Base-by-base conservation (phyloP, 2,888 invertebrate genomes). In the Leistus spinibarbis region DNA sequence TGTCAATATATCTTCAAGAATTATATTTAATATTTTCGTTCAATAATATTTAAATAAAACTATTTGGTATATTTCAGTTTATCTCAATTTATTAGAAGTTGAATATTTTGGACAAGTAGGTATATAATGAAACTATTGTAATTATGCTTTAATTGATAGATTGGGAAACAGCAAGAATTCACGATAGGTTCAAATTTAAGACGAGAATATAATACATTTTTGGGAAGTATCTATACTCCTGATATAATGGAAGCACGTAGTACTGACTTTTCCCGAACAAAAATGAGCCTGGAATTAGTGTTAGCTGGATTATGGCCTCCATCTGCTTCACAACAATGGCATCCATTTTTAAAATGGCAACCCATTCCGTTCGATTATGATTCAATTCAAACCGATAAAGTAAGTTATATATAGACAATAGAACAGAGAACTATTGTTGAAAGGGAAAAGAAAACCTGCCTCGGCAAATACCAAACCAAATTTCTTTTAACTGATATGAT, bases 251-350 rank as follows among this genome's bases (percentile, higher is more conserved):
- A 82, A 9, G 84, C 88, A 63, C 85, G 89, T 54, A 91, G 91
- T 54, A 91, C 93, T 0, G 89, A 91, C 81, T 90, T 88, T 80
- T 90, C 91, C 70, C 87, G 93, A 64, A 93, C 94, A 0, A 89
- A 93, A 84, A 92, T 92, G 88, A 91, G 92, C 2, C 91, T 90
- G 0, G 86, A 91, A 78, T 85, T 91, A 17, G 90, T 92, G 3
- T 84, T 93, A 70, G 90, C 92, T 0, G 92, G 90, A 0, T 81
- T 94, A 23, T 93, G 89, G 82, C 91, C 91, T 1, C 91, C 91
- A 0, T 81, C 82, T 3, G 86, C 86, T 7, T 80, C 85, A 20
- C 86, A 88, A 81, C 85, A 87, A 76, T 91, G 91, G 90, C 88
- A 89, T 79, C 80, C 83, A 17, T 68, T 77, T 1, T 57, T 83